A percentile compares a stretch with the other conserved stretches of the same genome.
Conservation (phyloP, 1,140 invertebrate genomes). For the Drosophila watanabei region DNA sequence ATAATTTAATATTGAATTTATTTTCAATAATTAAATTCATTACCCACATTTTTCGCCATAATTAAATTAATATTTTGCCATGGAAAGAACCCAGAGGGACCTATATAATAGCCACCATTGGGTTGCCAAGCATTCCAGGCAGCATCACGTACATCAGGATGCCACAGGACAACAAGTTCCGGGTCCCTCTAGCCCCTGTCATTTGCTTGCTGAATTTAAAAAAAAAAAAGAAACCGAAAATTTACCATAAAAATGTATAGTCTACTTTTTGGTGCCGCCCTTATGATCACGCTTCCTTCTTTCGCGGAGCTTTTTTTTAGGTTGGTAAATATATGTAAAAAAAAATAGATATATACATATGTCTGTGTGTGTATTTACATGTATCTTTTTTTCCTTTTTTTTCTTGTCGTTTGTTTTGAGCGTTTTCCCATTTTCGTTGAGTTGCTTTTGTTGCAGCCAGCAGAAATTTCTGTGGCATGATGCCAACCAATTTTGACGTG, state of each 20-base stretch:
- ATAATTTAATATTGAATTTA: slow-evolving; percentile 4
- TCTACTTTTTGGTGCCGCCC: slow-evolving; percentile 41
- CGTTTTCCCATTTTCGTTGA: slow-evolving; percentile 47
- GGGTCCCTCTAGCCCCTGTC: slow-evolving; percentile 3
- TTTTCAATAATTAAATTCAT: slow-evolving; percentile 12
- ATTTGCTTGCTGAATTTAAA: slow-evolving; percentile 59
- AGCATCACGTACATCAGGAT: slow-evolving; percentile 28
- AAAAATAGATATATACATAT: neutral
- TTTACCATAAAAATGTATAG: slow-evolving; percentile 74
- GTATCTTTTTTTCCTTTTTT: neutral
- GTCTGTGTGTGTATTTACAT: slow-evolving; percentile 25
- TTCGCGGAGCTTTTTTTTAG: neutral
- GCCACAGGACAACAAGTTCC: slow-evolving; percentile 20
- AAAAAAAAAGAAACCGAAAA: slow-evolving; percentile 66
- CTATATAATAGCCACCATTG: slow-evolving; percentile 3
- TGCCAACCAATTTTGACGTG: slow-evolving; percentile 72
- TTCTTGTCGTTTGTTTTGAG: slow-evolving; percentile 30
- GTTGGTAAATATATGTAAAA: neutral
- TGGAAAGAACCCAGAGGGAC: neutral
- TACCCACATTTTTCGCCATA: neutral
- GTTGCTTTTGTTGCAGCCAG: slow-evolving; percentile 48
- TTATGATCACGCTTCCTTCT: slow-evolving; percentile 7
- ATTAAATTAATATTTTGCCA: slow-evolving; percentile 12
- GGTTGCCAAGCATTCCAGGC: slow-evolving; percentile 36
- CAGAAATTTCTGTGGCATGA: slow-evolving; percentile 71